A percentile compares a stretch with the other conserved stretches of the same genome.
Conservation (phyloP, 2,113 vertebrate species). For the Vulpes lagopus region DNA sequence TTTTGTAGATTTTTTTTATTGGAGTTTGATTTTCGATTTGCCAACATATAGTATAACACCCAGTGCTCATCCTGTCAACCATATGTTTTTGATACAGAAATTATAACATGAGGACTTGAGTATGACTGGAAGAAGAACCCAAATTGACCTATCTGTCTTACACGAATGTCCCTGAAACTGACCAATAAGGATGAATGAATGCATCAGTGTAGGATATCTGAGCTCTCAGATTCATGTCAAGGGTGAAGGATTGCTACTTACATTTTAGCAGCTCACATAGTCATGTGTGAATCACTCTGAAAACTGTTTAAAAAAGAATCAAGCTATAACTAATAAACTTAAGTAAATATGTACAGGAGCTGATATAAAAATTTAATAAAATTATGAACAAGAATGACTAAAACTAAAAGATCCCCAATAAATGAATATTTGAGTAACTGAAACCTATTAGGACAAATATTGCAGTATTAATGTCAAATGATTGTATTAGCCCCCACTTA, state of each 20-base stretch:
- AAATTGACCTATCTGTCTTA: background rate
- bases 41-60: too few species aligned
- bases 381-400: background rate
- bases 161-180: background rate
- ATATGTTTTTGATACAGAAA: background rate
- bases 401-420: background rate
- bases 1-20: too few species aligned
- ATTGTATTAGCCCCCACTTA: background rate
- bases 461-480: background rate
- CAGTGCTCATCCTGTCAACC: too few species aligned
- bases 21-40: too few species aligned
- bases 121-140: background rate
- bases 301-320: constrained; percentile 24
- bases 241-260: background rate
- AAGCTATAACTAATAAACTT: background rate
- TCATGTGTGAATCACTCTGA: background rate
- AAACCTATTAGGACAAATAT: background rate
- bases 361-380: background rate
- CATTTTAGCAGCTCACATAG: background rate
- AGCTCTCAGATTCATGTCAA: background rate
- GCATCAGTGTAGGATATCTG: background rate
- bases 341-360: background rate
- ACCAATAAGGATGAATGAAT: background rate
- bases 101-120: background rate
- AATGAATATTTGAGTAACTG: background rate